These are phyloP conservation scores for Zalophus californianus DNA, from an alignment of 2,797 vertebrate genomes.

Conservation along the genomic window DNA sequence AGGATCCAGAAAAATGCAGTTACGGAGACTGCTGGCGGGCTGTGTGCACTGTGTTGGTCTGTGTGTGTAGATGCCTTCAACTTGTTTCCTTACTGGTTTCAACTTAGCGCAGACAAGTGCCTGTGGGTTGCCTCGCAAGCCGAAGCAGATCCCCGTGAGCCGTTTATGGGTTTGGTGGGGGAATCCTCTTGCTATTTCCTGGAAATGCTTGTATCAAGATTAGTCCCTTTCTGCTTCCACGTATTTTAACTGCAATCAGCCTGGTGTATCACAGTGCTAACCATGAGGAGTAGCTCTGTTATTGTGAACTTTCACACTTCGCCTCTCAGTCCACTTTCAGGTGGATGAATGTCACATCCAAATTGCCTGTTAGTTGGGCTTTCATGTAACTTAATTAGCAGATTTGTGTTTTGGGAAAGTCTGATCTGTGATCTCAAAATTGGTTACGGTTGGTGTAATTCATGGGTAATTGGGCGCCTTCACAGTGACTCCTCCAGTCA, in stretches of 20 bases:
- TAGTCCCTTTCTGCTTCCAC: background rate
- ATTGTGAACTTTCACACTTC: background rate
- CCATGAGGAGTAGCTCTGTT: background rate
- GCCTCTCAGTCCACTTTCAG: conserved; percentile 4
- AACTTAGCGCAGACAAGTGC: background rate
- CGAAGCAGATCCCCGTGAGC: background rate
- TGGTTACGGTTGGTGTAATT: conserved; percentile 62
- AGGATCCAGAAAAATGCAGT: background rate
- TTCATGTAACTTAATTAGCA: conserved; percentile 80
- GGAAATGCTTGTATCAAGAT: background rate
- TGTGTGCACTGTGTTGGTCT: background rate
- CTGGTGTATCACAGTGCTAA: background rate
- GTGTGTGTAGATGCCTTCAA: background rate
- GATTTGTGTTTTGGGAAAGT: conserved; percentile 76
- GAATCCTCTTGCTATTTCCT: conserved; percentile 40
- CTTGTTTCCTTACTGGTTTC: background rate
- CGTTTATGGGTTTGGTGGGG: conserved; percentile 9
- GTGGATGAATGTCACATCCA: conserved; percentile 59
- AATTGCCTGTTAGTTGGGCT: conserved; percentile 71
- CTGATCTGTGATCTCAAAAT: conserved; percentile 58
- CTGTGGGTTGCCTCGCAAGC: background rate
- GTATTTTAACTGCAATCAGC: background rate
- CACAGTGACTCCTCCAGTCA: conserved; percentile 18
- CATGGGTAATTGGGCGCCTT: conserved; percentile 69
- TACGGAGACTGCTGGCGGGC: background rate